Evolutionary conservation across 2,888 invertebrate genomes (phyloP).

Genomic region (Himalopsyche anomala): DNA sequence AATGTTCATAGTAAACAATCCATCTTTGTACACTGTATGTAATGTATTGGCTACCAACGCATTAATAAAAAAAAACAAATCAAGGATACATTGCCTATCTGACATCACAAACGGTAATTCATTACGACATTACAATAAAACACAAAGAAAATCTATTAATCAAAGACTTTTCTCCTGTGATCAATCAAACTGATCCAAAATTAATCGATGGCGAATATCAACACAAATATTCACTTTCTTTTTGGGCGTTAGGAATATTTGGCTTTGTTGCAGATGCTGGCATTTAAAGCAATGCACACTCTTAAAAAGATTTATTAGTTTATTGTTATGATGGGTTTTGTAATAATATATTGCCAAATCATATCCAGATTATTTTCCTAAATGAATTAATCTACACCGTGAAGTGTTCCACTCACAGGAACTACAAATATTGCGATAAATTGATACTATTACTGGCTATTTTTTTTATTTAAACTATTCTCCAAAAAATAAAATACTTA

Average conservation of each 20-base stretch:
- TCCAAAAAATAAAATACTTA: too few species aligned
- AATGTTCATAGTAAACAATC: neutral
- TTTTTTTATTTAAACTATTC: too few species aligned
- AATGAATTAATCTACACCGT: too few species aligned
- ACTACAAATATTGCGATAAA: too few species aligned
- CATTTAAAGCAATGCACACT: neutral
- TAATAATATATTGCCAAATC: too few species aligned
- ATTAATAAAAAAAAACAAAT: constrained; percentile 20
- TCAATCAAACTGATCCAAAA: constrained; percentile 50
- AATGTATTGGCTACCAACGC: constrained; percentile 6
- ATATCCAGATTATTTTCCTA: too few species aligned
- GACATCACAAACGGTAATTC: constrained; percentile 19
- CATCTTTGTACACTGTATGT: neutral
- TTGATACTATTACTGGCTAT: too few species aligned
- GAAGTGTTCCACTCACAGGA: too few species aligned
- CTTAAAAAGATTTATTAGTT: too few species aligned
- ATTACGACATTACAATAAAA: constrained; percentile 38
- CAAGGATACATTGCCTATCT: neutral
- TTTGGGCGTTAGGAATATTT: constrained; percentile 1
- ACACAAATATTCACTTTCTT: constrained; percentile 52
- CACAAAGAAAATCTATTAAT: constrained; percentile 47
- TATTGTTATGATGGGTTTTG: too few species aligned
- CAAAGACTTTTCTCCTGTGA: constrained; percentile 44
- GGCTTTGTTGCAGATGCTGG: neutral
- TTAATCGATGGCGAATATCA: constrained; percentile 47